Percentiles rank a stretch among this genome's conserved stretches.
phyloP scores from a whole-genome alignment of 2,797 vertebrate genomes.

The Epinephelus awoara region DNA sequence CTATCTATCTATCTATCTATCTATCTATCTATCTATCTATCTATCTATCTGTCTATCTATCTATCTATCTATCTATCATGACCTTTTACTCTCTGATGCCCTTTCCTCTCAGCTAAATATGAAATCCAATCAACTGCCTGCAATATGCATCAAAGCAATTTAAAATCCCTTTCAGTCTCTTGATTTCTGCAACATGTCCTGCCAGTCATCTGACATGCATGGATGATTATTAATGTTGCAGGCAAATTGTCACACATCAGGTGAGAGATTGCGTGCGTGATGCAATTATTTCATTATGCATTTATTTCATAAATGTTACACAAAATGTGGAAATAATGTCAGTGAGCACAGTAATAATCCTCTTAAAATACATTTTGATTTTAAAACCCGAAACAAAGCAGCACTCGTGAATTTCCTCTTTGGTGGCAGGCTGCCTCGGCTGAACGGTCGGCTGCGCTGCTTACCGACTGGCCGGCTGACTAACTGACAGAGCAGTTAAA shows the following conservation, averaged over 20 bases:
- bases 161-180: conserved; percentile 2
- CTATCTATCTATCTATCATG: conserved; percentile 19
- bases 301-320: neutral
- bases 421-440: neutral
- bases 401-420: neutral
- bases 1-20: too few relatives aligned
- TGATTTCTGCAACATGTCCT: conserved; percentile 11
- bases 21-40: too few relatives aligned
- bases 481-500: conserved; percentile 31
- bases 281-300: neutral
- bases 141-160: conserved; percentile 13
- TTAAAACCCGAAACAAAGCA: neutral
- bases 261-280: neutral
- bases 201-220: conserved; percentile 1
- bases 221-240: neutral
- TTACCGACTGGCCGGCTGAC: conserved; percentile 10
- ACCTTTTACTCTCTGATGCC: conserved; percentile 26
- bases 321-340: neutral
- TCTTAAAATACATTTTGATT: neutral
- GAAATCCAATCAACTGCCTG: conserved; percentile 23
- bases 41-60: too few relatives aligned
- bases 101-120: conserved; percentile 25
- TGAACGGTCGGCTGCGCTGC: conserved; percentile 33
- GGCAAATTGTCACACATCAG: neutral
- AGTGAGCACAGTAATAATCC: neutral